Evolutionary conservation across 2,797 vertebrate species (phyloP).

Genomic region (Sciaenops ocellatus): DNA sequence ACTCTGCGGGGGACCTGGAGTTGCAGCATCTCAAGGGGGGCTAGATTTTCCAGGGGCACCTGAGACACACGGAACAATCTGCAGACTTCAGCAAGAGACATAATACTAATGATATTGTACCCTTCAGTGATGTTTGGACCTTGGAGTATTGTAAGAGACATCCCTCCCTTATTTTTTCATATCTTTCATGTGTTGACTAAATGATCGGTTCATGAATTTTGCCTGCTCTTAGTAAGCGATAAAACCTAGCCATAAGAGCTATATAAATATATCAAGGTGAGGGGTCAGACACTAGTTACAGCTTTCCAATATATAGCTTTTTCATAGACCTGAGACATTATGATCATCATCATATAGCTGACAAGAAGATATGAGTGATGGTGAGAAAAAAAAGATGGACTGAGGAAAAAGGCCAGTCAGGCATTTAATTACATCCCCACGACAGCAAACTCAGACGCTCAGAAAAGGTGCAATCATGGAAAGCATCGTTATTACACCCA

Average conservation of each 20-base stretch:
- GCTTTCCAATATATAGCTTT: constrained; percentile 25
- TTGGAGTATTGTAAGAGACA: background rate
- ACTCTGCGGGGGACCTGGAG: constrained; percentile 13
- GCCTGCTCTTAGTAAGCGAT: background rate
- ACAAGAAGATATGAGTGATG: background rate
- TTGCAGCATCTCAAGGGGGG: background rate
- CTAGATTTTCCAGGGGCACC: constrained; percentile 25
- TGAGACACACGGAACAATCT: constrained; percentile 32
- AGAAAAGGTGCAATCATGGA: constrained; percentile 21
- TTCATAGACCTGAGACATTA: background rate
- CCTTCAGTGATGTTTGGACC: constrained; percentile 20
- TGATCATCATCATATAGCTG: constrained; percentile 10
- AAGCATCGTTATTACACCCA: constrained; percentile 35
- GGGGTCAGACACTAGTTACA: constrained; percentile 5
- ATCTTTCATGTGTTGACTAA: constrained; percentile 26
- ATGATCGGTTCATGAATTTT: constrained; percentile 15
- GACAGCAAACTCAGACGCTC: constrained; percentile 26
- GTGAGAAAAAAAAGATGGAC: background rate
- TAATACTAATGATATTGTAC: constrained; percentile 33
- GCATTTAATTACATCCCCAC: constrained; percentile 60
- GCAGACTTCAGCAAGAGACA: constrained; percentile 33
- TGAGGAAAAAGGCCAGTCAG: constrained; percentile 36
- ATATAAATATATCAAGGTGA: constrained; percentile 1
- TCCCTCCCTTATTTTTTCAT: constrained; percentile 11
- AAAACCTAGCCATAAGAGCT: background rate